Percentiles rank a stretch among this genome's conserved stretches.
phyloP scores from a whole-genome alignment of 2,888 invertebrate genomes.

The Graphium colonna region DNA sequence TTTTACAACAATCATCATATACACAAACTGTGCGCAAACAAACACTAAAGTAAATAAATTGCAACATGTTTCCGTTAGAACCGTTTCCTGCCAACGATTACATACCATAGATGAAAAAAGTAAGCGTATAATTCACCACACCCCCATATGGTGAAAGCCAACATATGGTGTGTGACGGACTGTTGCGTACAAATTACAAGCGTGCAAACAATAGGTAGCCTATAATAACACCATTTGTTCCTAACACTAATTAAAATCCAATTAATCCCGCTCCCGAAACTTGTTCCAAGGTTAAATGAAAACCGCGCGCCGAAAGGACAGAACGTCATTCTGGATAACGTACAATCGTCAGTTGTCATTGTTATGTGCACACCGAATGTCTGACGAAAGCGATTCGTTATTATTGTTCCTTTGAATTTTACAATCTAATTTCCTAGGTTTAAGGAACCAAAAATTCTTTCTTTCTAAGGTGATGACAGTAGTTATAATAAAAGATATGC shows the following conservation, averaged over 20 bases:
- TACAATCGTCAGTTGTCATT: constrained; percentile 75
- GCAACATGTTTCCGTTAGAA: too few species aligned
- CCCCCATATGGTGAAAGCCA: constrained; percentile 20
- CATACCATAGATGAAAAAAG: constrained; percentile 52
- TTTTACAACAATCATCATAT: too few species aligned
- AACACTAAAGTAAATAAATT: neutral
- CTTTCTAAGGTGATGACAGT: too few species aligned
- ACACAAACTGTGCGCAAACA: too few species aligned
- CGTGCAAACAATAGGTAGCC: constrained; percentile 63
- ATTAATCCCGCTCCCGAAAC: constrained; percentile 77
- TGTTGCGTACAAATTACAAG: constrained; percentile 70
- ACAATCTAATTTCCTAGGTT: too few species aligned
- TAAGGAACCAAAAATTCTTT: too few species aligned
- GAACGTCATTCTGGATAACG: constrained; percentile 63
- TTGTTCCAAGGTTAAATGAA: constrained; percentile 79
- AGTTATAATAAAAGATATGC: too few species aligned
- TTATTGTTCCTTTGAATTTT: too few species aligned
- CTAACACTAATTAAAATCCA: constrained; percentile 77
- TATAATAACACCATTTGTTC: constrained; percentile 76
- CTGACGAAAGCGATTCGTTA: too few species aligned
- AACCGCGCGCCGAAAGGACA: constrained; percentile 58
- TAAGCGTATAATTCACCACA: constrained; percentile 32
- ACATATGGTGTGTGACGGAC: constrained; percentile 39
- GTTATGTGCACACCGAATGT: constrained; percentile 70
- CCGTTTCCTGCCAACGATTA: constrained; percentile 53